These are phyloP conservation scores for Drosophila hydei DNA, from an alignment of 1,140 invertebrate genomes.

Conservation along the genomic window DNA sequence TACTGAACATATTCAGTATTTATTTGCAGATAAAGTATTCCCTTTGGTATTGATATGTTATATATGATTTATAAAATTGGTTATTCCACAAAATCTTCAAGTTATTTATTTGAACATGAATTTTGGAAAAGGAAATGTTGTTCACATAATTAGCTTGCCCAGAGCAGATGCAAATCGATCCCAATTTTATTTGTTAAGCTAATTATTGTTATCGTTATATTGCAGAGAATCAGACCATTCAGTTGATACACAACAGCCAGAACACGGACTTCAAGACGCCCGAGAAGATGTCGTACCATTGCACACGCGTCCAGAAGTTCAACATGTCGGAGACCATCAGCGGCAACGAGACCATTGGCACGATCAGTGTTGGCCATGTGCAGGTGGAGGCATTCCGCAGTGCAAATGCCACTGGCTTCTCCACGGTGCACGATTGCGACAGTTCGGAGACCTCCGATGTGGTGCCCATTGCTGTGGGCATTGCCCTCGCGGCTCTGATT, in stretches of 20 bases:
- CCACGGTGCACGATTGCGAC: slow-evolving; percentile 89
- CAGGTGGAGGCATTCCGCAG: slow-evolving; percentile 90
- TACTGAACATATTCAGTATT: too few species aligned
- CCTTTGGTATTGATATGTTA: too few species aligned
- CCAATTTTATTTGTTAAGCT: background rate
- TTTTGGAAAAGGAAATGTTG: background rate
- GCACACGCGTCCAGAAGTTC: slow-evolving; percentile 85
- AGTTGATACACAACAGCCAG: slow-evolving; percentile 83
- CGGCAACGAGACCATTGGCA: slow-evolving; percentile 70
- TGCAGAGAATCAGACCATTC: slow-evolving; percentile 84
- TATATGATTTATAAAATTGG: too few species aligned
- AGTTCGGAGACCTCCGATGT: slow-evolving; percentile 91
- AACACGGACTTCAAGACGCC: slow-evolving; percentile 85
- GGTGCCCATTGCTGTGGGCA: slow-evolving; percentile 98
- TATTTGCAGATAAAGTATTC: too few species aligned
- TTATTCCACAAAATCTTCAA: too few species aligned
- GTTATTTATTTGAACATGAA: background rate
- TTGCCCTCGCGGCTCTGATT: slow-evolving; percentile 94
- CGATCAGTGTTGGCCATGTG: slow-evolving; percentile 85
- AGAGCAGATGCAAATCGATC: background rate
- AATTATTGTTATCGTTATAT: slow-evolving; percentile 2
- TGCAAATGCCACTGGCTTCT: slow-evolving; percentile 61
- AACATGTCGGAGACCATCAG: slow-evolving; percentile 84
- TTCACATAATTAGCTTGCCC: background rate
- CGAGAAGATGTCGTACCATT: slow-evolving; percentile 88